Evolutionary conservation across 2,113 vertebrate genomes (phyloP).

Genomic region (Porphyrio hochstetteri): DNA sequence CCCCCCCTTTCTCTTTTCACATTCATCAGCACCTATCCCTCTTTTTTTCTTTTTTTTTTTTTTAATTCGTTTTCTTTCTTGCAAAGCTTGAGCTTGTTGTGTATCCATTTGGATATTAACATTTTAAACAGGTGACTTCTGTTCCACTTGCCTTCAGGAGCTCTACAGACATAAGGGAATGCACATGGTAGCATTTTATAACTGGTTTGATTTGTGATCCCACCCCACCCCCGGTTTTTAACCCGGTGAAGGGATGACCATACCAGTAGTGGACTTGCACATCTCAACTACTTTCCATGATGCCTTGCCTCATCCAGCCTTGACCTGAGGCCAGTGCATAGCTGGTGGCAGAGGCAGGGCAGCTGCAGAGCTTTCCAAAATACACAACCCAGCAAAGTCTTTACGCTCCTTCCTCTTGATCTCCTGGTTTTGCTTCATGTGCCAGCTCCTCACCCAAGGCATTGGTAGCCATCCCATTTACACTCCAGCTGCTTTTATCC

Average conservation of each 20-base stretch:
- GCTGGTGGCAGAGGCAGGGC: not conserved
- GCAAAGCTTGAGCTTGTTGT: not conserved
- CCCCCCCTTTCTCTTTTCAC: not conserved
- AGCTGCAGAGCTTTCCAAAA: not conserved
- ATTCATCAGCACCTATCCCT: not conserved
- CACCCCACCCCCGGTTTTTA: not conserved
- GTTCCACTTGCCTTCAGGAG: not conserved
- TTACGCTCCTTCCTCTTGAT: not conserved
- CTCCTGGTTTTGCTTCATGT: not conserved
- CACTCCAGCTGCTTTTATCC: not conserved
- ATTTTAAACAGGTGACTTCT: not conserved
- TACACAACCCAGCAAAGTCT: not conserved
- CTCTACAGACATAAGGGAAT: not conserved
- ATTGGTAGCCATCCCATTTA: not conserved
- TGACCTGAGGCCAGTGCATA: too few species aligned
- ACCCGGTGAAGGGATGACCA: not conserved
- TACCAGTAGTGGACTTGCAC: not conserved
- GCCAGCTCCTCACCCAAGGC: not conserved
- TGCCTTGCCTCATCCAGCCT: not conserved
- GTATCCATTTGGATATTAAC: not conserved
- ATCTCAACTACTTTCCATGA: not conserved
- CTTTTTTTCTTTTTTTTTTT: not conserved
- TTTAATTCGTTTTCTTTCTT: not conserved
- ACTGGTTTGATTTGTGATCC: not conserved
- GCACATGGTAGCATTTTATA: rapidly evolving